Evolutionary conservation across 2,797 vertebrate genomes (phyloP), one percentile per base, ranked within the genome.

Genomic region (Microctenopoma steveboyesi): DNA sequence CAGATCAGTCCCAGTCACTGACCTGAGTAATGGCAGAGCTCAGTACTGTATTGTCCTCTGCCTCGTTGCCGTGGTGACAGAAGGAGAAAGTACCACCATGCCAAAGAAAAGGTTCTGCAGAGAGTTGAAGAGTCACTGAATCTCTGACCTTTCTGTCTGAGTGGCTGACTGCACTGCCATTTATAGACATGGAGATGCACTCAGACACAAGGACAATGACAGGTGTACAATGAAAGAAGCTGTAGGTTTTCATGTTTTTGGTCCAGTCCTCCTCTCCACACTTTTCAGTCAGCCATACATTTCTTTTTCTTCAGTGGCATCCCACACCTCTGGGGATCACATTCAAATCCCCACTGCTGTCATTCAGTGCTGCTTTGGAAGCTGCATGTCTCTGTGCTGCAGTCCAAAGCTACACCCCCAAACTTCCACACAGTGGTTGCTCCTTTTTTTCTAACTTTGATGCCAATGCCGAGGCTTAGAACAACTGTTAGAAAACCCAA

Each of bases 11-110:
- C 83, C 72, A 84, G 76, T 84, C 88, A 73, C 83, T 87, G 86
- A 90, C 84, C 89, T 89, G 79, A 84, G 82, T 90, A 87, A 92
- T 88, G 86, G 75, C 76, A 15, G 65, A 56, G 72, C 83, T 88
- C 78, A 72, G 73, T 62, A 72, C 79, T 76, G 85, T 86, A 81
- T 89, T 91, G 83, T 87, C 79, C 76, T 87, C 77, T 73, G 64
- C 71, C 39, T 52, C 50, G 89, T 91, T 90, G 88, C 89, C 80
- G 58, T 85, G 86, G 88, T 83, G 87, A 92, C 89, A 25, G 88
- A 35, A 81, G 73, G 74, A 78, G 78, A 78, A 73, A 51, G 59
- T 66, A 69, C 55, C 68, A 22, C 79, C 76, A 80, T 74, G 79
- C 76, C 66, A 74, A 81, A 84, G 73, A 75, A 82, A 84, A 79